Base-by-base conservation (phyloP, 2,797 vertebrate species). In the Setipinna tenuifilis region DNA sequence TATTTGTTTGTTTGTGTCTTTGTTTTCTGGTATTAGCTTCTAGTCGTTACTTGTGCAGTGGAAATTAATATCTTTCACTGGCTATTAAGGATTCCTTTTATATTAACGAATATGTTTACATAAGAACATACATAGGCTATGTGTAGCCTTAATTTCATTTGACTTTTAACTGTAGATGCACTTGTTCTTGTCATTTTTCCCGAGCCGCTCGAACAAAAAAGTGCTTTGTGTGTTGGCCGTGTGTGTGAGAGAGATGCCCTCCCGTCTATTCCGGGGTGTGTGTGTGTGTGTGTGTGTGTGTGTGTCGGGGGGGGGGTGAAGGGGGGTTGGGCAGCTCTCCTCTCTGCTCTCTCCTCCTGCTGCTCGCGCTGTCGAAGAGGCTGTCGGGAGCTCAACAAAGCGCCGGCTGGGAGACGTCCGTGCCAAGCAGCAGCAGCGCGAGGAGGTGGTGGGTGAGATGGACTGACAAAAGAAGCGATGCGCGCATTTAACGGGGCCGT, bases 361-460 rank as follows among this genome's bases (percentile, higher is more conserved):
- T 65, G 54, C 62, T 86, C 48, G 83, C 81, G 48, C 80, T 85
- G 44, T 80, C 86, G 88, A 89, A 88, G 68, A 81, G 88, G 87
- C 83, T 88, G 89, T 86, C 85, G 83, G 87, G 87, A 90, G 75
- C n/a, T 86, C 65, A 84, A 50, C 75, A 83, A 82, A 85, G 84
- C 50, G 59, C 46, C 80, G 75, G 71, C 71, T 78, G 48, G 44
- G 88, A 80, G 88, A 93, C 35, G 82, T 92, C 89, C 23, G 88
- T 84, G 87, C 85, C 16, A 46, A 90, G 90, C 89, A 88, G 71
- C 90, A 81, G 85, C 82, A 46, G 88, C 48, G 85, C 85, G 85
- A 86, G 87, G 87, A 87, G 65, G 31, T 68, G 2, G 54, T 78
- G 19, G 35, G 50, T 61, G 28, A 58, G 75, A 19, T 75, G 14